A percentile compares a stretch with the other conserved stretches of the same genome.
Evolutionary conservation across 23 tunicate species (phyloP).

Genomic region (Botrylloides violaceus): DNA sequence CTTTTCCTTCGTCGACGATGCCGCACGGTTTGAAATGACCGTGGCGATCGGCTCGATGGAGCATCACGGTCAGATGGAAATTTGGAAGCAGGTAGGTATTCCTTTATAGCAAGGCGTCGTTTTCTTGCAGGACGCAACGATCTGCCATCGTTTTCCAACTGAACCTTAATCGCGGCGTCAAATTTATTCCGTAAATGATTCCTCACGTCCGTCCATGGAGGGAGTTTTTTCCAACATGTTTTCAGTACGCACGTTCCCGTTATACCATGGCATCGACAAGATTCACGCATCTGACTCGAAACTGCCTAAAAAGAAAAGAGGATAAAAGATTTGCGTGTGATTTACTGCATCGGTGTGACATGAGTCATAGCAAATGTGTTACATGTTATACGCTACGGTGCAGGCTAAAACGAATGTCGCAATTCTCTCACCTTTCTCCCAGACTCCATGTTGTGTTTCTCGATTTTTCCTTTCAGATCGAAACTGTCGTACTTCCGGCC

Average conservation of each 20-base stretch:
- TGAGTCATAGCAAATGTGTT: neutral
- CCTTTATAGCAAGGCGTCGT: neutral
- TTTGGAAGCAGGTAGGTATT: neutral
- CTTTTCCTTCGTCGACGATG: conserved; percentile 1
- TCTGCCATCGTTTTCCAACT: conserved; percentile 21
- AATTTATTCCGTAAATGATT: conserved; percentile 25
- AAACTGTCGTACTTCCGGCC: conserved; percentile 4
- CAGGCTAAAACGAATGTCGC: neutral
- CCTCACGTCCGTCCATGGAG: conserved; percentile 30
- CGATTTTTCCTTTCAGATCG: conserved; percentile 18
- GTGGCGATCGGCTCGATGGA: neutral
- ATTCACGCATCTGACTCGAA: conserved; percentile 20
- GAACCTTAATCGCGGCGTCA: conserved; percentile 39
- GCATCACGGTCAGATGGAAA: neutral
- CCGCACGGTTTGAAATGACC: neutral
- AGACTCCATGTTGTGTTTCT: conserved; percentile 41
- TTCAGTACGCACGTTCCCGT: conserved; percentile 47
- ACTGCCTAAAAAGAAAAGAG: conserved; percentile 34
- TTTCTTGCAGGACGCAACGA: conserved; percentile 19
- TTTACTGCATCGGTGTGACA: too few relatives aligned
- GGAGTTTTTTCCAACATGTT: conserved; percentile 54
- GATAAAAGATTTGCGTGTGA: too few relatives aligned
- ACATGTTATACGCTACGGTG: neutral
- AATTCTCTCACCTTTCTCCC: conserved; percentile 52
- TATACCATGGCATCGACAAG: conserved; percentile 65